Percentiles rank a stretch among this genome's conserved stretches.
Evolutionary conservation across 2,113 vertebrate genomes (phyloP).

Genomic region (Channa maculata): DNA sequence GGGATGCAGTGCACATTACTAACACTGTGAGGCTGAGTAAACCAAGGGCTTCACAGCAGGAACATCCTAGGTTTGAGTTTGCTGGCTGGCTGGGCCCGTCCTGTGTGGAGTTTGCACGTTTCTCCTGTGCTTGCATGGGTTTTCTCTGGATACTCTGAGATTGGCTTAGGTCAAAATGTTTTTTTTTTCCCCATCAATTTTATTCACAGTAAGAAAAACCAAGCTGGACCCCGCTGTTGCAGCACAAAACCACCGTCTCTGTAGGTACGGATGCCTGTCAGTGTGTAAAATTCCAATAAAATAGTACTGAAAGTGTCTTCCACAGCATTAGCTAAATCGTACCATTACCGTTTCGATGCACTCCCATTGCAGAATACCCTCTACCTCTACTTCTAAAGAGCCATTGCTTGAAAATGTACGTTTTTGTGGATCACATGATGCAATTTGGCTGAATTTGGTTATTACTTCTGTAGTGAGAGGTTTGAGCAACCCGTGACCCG

Average conservation of each 20-base stretch:
- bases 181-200: constrained; percentile 4
- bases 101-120: no score
- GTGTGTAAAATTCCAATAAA: constrained; percentile 9
- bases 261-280: not conserved
- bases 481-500: not conserved
- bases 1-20: not conserved
- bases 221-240: constrained; percentile 24
- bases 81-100: no score
- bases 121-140: no score
- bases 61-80: no score
- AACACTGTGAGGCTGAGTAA: no score
- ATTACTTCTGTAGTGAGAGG: no score
- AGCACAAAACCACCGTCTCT: constrained; percentile 19
- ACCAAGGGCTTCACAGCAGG: no score
- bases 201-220: constrained; percentile 6
- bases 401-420: constrained; percentile 21
- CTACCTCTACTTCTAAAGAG: not conserved
- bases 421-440: constrained; percentile 23
- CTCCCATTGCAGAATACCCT: constrained; percentile 12
- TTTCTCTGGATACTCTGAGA: no score
- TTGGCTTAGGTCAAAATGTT: no score
- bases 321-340: constrained; percentile 35
- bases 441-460: constrained; percentile 16
- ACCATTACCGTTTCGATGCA: constrained; percentile 23
- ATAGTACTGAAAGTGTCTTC: constrained; percentile 15